A percentile compares a stretch with the other conserved stretches of the same genome.
These are phyloP conservation scores for Caenorhabditis uteleia DNA, from an alignment of 2,888 invertebrate genomes.

Conservation along the genomic window DNA sequence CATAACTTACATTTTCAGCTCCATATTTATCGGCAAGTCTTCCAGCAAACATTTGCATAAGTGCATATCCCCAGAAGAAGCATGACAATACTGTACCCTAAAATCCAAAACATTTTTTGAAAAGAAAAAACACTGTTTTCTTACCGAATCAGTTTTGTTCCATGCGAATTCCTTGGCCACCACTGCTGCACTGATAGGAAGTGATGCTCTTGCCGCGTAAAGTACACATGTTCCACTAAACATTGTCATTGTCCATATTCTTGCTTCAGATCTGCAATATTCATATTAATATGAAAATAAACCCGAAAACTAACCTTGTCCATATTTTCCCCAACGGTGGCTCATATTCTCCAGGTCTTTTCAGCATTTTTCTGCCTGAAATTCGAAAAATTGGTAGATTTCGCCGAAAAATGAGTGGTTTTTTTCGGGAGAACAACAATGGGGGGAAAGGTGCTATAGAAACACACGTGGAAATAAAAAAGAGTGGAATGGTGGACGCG, in stretches of 20 bases:
- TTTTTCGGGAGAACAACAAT: constrained; percentile 4
- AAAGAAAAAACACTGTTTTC: no score
- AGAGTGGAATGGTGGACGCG: constrained; percentile 6
- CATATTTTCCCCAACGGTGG: constrained; percentile 53
- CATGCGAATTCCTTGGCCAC: constrained; percentile 77
- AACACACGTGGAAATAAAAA: constrained; percentile 31
- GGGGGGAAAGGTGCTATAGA: background rate
- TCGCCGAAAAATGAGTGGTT: no score
- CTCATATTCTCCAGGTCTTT: constrained; percentile 47
- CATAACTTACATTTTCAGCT: constrained; percentile 37
- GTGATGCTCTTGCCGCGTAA: constrained; percentile 77
- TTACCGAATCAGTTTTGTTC: constrained; percentile 77
- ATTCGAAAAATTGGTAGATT: no score
- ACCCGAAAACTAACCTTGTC: constrained; percentile 42
- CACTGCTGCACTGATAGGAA: constrained; percentile 77
- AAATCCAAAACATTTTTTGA: background rate
- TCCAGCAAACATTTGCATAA: constrained; percentile 75
- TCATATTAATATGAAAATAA: background rate
- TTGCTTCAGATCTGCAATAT: constrained; percentile 71
- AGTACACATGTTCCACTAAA: constrained; percentile 77
- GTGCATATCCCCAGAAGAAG: constrained; percentile 80
- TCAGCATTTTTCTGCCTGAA: constrained; percentile 36
- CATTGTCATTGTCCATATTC: constrained; percentile 76
- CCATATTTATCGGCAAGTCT: constrained; percentile 71
- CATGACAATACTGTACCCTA: constrained; percentile 78